These are phyloP conservation scores for Morone chrysops DNA, from an alignment of 2,113 vertebrate genomes.

Conservation along the genomic window DNA sequence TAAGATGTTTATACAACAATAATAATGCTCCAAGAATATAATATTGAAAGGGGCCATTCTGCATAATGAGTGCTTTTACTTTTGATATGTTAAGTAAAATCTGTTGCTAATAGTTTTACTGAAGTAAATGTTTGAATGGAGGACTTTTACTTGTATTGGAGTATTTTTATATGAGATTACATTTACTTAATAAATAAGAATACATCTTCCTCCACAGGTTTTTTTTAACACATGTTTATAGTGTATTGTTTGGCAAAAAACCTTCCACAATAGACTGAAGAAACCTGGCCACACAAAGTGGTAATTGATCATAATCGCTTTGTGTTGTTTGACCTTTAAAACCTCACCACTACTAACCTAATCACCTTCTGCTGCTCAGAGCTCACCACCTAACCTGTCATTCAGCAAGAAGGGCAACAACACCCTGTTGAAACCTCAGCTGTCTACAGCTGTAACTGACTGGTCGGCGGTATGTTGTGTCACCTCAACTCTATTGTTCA, in stretches of 20 bases:
- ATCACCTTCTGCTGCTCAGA: neutral
- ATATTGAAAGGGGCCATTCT: neutral
- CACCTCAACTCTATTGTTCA: neutral
- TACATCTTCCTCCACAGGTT: neutral
- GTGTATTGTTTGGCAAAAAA: neutral
- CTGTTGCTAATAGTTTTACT: neutral
- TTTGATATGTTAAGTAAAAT: neutral
- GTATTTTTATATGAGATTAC: neutral
- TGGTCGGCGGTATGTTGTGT: neutral
- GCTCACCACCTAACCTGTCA: neutral
- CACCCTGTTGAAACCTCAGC: neutral
- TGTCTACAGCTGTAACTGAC: neutral
- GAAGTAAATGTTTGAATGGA: neutral
- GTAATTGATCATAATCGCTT: neutral
- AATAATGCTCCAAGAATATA: neutral
- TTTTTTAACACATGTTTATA: neutral
- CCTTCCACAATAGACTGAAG: neutral
- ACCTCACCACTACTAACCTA: neutral
- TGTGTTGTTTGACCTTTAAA: slow-evolving; percentile 24
- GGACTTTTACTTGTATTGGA: neutral
- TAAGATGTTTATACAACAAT: neutral
- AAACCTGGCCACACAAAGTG: neutral
- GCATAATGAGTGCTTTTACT: neutral
- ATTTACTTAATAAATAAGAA: no score
- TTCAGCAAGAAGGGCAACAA: neutral